Base-by-base conservation (phyloP, 2,797 vertebrate genomes). In the Heterohyrax brucei region DNA sequence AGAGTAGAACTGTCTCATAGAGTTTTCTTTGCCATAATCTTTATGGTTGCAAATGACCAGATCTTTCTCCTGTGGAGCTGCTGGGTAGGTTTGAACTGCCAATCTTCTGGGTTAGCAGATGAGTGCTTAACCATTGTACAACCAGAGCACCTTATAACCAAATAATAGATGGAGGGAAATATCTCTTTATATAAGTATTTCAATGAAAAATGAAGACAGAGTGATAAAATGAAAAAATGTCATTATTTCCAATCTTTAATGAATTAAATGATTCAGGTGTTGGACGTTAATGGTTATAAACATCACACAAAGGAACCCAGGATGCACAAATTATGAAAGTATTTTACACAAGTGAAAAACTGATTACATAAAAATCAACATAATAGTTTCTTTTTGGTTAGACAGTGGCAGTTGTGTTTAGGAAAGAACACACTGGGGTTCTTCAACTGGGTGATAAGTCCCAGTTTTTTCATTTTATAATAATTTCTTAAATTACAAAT, bases 401-500 rank as follows among this genome's bases (percentile, higher is more conserved):
- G 21, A 61, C 7, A 48, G 9, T 68, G 13, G 48, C n/a, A 39
- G 30, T 61, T 33, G 13, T 16, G 22, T 68, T 76, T 70, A 50
- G 70, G 10, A 70, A 61, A 44, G 4, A 3, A 6, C 1, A 3
- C 1, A 1, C 10, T 64, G 53, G 64, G 46, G 1, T 83, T 95
- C 44, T 64, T 61, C 12, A 75, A n/a, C 10, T 50, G 4, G 21
- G 16, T 50, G 66, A 7, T 28, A 30, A 68, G 66, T 39, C 14
- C 26, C 64, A 75, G 22, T 7, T 7, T 16, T 87, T 78, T 56
- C 93, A 21, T 88, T 53, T 85, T 50, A 75, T 61, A 61, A 75
- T 39, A 44, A 59, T 77, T 53, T 53, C 64, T 80, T 80, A 84
- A 89, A 33, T 88, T 89, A 44, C 46, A 70, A 46, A 73, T 78